Base-by-base conservation (phyloP, 2,888 invertebrate species). In the Drosophila neotestacea region DNA sequence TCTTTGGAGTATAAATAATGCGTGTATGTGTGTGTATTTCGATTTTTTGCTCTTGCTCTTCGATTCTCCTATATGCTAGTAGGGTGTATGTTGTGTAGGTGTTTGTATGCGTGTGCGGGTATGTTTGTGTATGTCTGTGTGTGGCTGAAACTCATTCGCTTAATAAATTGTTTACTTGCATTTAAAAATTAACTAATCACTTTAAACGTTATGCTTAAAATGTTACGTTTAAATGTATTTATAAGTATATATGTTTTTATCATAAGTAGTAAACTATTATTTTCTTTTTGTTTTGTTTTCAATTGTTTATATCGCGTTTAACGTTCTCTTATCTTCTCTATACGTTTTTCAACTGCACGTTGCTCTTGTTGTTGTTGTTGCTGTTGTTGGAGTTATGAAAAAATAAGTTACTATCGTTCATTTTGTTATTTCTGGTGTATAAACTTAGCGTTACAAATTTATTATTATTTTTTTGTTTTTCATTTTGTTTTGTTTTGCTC, bases 1-100 rank as follows among this genome's bases (percentile, higher is more conserved):
- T 81, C 79, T 90, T 87, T 89, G 89, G 89, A 88, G 87, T 86
- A 86, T 87, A 89, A 85, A 88, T 89, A 89, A 88, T 87, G 82
- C 79, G 70, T 77, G 32, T 67, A 9, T 62, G 51, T 44, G 55
- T 69, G 50, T 75, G 59, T 81, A 74, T 79, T 87, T 85, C 83
- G 85, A 81, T 73, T 73, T 70, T 44, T 65, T 73, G 66, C 66
- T 81, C 36, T 47, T 56, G 84, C 77, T 65, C 65, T 77, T 76
- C 65, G 50, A 60, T 66, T 73, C 67, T 50, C 66, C 70, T 82
- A 75, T 72, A 73, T 65, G 56, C 77, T 79, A 73, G 36, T 59
- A 67, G 60, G 55, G 62, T 66, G 42, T 64, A 48, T 46, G 32
- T 54, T 59, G 44, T 70, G 44, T 59, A 39, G 46, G 54, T 50